phyloP scores from a whole-genome alignment of 1,140 invertebrate species.

The Drosophila paulistorum region DNA sequence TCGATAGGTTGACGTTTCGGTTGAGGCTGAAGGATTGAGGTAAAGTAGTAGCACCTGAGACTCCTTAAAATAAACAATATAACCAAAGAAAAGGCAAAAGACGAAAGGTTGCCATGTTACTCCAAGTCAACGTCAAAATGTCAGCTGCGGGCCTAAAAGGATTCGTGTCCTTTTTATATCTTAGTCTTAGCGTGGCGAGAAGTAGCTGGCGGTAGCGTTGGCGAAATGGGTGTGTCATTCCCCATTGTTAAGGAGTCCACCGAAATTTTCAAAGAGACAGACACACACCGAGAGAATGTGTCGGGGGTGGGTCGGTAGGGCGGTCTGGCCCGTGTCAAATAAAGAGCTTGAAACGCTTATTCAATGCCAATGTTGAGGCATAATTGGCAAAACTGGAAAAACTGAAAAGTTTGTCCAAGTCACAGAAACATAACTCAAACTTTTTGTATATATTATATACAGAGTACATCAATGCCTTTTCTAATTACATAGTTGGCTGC shows the following conservation, averaged over 20 bases:
- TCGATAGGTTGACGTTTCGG: neutral
- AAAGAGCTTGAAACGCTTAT: slow-evolving; percentile 37
- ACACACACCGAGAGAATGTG: neutral
- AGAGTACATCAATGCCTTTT: neutral
- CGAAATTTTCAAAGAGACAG: neutral
- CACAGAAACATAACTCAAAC: neutral
- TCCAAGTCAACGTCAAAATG: slow-evolving; percentile 58
- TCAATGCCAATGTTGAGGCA: slow-evolving; percentile 48
- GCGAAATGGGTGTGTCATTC: neutral
- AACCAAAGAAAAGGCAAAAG: slow-evolving; percentile 8
- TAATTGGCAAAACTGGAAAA: slow-evolving; percentile 46
- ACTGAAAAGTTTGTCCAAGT: slow-evolving; percentile 8
- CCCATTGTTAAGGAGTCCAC: neutral
- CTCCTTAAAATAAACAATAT: slow-evolving; percentile 2
- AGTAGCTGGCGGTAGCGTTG: too few species aligned
- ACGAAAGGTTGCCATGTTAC: slow-evolving; percentile 5
- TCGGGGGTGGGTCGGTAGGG: too few species aligned
- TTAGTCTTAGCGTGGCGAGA: neutral
- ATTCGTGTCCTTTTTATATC: slow-evolving; percentile 24
- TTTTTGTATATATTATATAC: neutral
- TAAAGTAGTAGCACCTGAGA: neutral
- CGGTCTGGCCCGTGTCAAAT: neutral
- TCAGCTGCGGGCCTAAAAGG: slow-evolving; percentile 51
- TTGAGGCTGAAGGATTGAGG: slow-evolving; percentile 19
- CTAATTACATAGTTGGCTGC: slow-evolving; percentile 34